A percentile compares a stretch with the other conserved stretches of the same genome.
Evolutionary conservation across 2,113 vertebrate genomes (phyloP).

Genomic region (Xiphophorus maculatus): DNA sequence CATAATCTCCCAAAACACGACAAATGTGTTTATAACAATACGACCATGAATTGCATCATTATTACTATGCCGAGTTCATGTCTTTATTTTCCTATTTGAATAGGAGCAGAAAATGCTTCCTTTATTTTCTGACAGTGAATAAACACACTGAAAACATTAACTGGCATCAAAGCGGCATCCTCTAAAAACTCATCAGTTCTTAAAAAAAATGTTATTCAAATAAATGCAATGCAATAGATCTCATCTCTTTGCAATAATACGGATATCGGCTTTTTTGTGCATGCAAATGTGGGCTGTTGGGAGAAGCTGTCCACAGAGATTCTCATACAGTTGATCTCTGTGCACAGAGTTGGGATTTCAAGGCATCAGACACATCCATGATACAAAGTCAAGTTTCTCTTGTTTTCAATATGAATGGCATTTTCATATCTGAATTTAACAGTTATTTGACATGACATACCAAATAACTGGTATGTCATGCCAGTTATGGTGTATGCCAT

Average conservation of each 20-base stretch:
- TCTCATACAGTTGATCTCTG: too few species aligned
- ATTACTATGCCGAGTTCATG: constrained; percentile 2
- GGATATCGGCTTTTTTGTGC: background rate
- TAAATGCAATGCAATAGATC: background rate
- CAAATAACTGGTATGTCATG: too few species aligned
- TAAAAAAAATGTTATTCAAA: constrained; percentile 9
- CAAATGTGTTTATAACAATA: constrained; percentile 5
- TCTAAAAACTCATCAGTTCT: constrained; percentile 19
- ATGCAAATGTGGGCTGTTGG: too few species aligned
- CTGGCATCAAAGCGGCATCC: constrained; percentile 1
- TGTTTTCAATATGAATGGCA: too few species aligned
- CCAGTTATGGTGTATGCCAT: too few species aligned
- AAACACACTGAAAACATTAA: constrained; percentile 16
- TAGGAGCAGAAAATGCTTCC: constrained; percentile 12
- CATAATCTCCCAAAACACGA: constrained; percentile 9
- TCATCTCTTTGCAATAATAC: background rate
- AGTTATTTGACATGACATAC: too few species aligned
- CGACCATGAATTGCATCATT: background rate
- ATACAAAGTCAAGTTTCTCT: too few species aligned
- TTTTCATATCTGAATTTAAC: too few species aligned
- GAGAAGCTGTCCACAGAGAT: too few species aligned
- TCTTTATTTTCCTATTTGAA: constrained; percentile 33
- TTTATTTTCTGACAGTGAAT: constrained; percentile 16
- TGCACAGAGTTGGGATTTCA: too few species aligned
- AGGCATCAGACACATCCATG: too few species aligned